Percentiles rank a stretch among this genome's conserved stretches.
phyloP scores from a whole-genome alignment of 92 coral and sea anemone genomes.

The Parazoanthus atlanticus region DNA sequence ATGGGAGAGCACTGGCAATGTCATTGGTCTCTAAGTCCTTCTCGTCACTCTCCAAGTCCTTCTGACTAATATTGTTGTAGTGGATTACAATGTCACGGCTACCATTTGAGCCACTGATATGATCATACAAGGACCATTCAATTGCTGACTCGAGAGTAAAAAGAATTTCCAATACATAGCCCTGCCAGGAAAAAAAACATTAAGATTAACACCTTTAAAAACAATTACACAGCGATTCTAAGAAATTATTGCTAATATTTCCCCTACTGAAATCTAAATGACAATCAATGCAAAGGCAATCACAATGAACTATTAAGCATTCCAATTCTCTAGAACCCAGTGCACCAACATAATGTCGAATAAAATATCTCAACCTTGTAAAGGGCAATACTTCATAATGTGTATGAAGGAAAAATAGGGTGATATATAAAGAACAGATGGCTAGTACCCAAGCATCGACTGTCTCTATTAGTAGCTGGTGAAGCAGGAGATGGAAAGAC shows the following conservation, averaged over 20 bases:
- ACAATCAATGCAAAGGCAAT: not conserved
- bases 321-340: too few species aligned
- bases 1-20: slow-evolving; percentile 59
- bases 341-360: not conserved
- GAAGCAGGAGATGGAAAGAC: not conserved
- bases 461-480: too few species aligned
- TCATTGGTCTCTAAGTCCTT: slow-evolving; percentile 70
- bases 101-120: slow-evolving; percentile 54
- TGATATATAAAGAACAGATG: too few species aligned
- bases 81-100: slow-evolving; percentile 60
- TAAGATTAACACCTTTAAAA: not conserved
- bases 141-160: slow-evolving; percentile 88
- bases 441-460: too few species aligned
- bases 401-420: too few species aligned
- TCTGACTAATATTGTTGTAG: slow-evolving; percentile 46
- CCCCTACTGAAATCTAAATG: not conserved
- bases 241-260: not conserved
- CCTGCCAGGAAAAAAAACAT: slow-evolving; percentile 53
- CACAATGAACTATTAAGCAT: not conserved
- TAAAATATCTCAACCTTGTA: not conserved
- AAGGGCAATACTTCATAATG: not conserved
- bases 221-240: not conserved
- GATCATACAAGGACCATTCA: slow-evolving; percentile 85
- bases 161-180: slow-evolving; percentile 95
- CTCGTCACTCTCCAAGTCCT: slow-evolving; percentile 49